Conservation (phyloP, 2,797 vertebrate genomes). For the Tragelaphus eurycerus region DNA sequence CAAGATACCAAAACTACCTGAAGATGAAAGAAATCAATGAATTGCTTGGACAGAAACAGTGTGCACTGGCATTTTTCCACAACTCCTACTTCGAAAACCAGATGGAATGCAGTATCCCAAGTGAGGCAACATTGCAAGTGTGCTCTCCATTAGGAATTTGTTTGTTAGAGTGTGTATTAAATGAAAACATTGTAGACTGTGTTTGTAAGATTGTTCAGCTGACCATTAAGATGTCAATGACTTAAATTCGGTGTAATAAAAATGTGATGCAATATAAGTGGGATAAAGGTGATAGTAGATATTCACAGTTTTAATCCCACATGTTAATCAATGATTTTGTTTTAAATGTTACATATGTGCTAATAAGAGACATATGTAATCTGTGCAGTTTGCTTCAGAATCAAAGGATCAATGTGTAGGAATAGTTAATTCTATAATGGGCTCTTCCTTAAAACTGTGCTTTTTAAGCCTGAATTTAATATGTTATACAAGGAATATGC, state of each 20-base stretch:
- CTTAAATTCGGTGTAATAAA: neutral
- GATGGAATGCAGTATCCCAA: constrained; percentile 64
- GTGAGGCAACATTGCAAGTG: neutral
- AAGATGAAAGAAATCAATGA: constrained; percentile 69
- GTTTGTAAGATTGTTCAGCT: neutral
- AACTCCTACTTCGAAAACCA: constrained; percentile 47
- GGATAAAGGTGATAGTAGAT: neutral
- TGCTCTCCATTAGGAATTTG: neutral
- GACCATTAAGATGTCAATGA: neutral
- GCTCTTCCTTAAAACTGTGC: neutral
- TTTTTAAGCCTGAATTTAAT: neutral
- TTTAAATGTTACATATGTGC: neutral
- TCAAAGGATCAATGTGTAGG: neutral
- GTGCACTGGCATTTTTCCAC: constrained; percentile 51
- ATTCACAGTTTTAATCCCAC: neutral
- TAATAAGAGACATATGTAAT: neutral
- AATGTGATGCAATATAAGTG: neutral
- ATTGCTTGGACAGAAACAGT: constrained; percentile 48
- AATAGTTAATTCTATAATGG: neutral
- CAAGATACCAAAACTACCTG: constrained; percentile 42
- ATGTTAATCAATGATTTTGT: neutral
- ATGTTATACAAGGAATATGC: neutral
- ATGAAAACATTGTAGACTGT: neutral
- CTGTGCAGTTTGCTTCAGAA: neutral
- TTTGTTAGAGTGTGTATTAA: neutral